A percentile compares a stretch with the other conserved stretches of the same genome.
phyloP scores from a whole-genome alignment of 2,113 vertebrate genomes.

The Sinocyclocheilus grahami region DNA sequence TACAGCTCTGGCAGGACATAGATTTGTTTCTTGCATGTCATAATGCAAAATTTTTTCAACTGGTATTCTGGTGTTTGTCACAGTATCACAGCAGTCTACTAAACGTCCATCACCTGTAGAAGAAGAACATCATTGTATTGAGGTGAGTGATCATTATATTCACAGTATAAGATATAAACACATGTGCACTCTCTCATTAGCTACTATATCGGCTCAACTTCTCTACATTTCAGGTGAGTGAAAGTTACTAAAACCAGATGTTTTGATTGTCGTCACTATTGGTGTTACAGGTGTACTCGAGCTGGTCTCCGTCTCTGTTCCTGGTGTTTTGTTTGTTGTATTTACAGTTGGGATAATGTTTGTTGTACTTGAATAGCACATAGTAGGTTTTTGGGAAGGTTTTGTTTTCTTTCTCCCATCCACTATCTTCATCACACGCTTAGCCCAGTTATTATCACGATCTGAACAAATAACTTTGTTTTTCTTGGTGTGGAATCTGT shows the following conservation, averaged over 20 bases:
- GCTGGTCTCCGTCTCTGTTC: neutral
- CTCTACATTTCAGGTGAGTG: neutral
- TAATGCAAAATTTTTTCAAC: neutral
- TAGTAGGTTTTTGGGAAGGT: too few relatives aligned
- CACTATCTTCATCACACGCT: too few relatives aligned
- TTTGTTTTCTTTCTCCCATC: too few relatives aligned
- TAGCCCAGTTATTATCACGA: neutral
- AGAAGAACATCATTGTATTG: conserved; percentile 16
- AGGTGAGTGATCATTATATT: neutral
- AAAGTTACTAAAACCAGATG: conserved; percentile 14
- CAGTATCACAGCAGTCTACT: neutral
- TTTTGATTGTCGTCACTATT: too few relatives aligned
- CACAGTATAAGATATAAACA: neutral
- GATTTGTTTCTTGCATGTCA: fast-evolving
- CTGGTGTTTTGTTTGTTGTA: neutral
- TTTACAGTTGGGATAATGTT: neutral
- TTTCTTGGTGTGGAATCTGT: conserved; percentile 34
- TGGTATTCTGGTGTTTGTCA: fast-evolving
- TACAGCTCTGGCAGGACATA: neutral
- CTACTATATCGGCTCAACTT: neutral
- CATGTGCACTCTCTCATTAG: neutral
- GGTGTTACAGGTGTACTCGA: neutral
- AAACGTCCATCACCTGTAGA: neutral
- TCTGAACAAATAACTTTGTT: conserved; percentile 40
- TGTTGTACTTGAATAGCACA: neutral